These are phyloP conservation scores for Pachypsylla venusta DNA, from an alignment of 1,140 invertebrate genomes.

Conservation along the genomic window DNA sequence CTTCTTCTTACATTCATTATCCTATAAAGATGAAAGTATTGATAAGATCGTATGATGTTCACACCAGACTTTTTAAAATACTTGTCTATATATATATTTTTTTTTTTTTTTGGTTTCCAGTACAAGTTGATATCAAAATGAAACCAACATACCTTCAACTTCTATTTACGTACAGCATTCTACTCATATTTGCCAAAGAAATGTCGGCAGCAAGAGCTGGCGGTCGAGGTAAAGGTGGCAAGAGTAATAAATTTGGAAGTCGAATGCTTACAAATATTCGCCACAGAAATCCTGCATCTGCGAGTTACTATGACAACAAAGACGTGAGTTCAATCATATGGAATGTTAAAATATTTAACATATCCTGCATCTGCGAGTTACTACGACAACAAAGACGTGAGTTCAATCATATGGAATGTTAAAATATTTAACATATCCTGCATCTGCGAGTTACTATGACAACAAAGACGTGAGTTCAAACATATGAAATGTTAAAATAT, in stretches of 20 bases:
- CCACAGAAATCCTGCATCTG: slow-evolving; percentile 44
- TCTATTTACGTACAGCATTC: no score
- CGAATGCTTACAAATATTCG: slow-evolving; percentile 45
- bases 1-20: no score
- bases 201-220: slow-evolving; percentile 16
- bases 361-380: slow-evolving; percentile 45
- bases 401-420: slow-evolving; percentile 25
- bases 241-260: slow-evolving; percentile 31
- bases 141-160: no score
- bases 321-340: slow-evolving; percentile 39
- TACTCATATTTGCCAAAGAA: no score
- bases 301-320: slow-evolving; percentile 54
- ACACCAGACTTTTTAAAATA: no score
- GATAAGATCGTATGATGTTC: no score
- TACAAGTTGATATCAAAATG: no score
- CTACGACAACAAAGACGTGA: slow-evolving; percentile 57
- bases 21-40: no score
- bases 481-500: no score
- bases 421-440: slow-evolving; percentile 31
- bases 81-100: no score
- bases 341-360: background rate
- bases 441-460: slow-evolving; percentile 46
- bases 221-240: slow-evolving; percentile 28
- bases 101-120: no score
- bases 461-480: background rate